Evolutionary conservation across 2,113 vertebrate genomes (phyloP).

Genomic region (Atlantisia rogersi): DNA sequence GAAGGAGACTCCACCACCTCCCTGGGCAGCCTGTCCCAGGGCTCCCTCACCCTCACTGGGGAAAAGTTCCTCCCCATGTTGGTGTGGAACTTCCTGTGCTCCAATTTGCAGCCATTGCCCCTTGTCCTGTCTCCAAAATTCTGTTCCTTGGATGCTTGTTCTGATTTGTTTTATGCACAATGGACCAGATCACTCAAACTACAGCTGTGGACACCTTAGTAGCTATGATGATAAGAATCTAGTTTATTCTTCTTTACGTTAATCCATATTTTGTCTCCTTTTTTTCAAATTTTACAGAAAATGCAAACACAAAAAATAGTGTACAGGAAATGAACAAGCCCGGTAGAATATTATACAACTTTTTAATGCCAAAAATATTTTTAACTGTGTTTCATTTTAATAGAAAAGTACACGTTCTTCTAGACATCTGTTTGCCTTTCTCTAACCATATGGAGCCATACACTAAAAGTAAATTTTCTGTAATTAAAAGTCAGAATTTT

Average conservation of each 20-base stretch:
- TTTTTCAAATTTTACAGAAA: background rate
- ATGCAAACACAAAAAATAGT: background rate
- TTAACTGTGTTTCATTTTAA: background rate
- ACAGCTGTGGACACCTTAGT: background rate
- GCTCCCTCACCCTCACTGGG: too few relatives aligned
- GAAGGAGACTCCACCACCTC: too few relatives aligned
- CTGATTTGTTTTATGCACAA: background rate
- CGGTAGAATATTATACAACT: background rate
- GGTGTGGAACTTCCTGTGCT: too few relatives aligned
- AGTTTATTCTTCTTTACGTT: background rate
- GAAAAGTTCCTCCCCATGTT: too few relatives aligned
- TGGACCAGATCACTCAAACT: background rate
- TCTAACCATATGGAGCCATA: slow-evolving; percentile 16
- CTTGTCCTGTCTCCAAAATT: background rate
- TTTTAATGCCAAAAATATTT: background rate
- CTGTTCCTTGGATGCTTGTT: background rate
- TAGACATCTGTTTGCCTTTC: slow-evolving; percentile 10
- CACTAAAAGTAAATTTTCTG: background rate
- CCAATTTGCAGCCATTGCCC: too few relatives aligned
- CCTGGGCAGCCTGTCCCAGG: too few relatives aligned
- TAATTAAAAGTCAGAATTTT: background rate
- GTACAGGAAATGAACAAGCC: background rate
- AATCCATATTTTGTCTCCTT: background rate
- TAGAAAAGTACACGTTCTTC: slow-evolving; percentile 26
- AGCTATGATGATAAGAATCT: background rate